Evolutionary conservation across 2,888 invertebrate species (phyloP).

Genomic region (Folsomia manolachei): DNA sequence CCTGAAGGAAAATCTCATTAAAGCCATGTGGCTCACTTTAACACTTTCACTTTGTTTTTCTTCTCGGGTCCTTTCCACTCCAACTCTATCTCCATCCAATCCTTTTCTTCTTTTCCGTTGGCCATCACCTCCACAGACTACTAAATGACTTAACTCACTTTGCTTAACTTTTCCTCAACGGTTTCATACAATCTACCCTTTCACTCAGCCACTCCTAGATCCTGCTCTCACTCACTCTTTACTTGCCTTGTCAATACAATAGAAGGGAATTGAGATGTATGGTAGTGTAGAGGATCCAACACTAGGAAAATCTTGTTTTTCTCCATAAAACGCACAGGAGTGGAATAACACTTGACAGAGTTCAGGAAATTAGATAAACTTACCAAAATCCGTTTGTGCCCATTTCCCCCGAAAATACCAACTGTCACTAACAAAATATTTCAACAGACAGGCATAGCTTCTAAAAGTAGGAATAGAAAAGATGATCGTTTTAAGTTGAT

Average conservation of each 20-base stretch:
- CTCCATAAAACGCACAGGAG: conserved; percentile 18
- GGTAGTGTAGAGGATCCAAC: too few relatives aligned
- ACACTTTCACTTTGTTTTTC: conserved; percentile 17
- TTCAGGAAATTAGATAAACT: conserved; percentile 45
- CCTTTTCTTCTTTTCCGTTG: not conserved
- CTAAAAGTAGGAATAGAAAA: not conserved
- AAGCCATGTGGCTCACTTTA: conserved; percentile 40
- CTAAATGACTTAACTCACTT: conserved; percentile 1
- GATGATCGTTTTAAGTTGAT: not conserved
- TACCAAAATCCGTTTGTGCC: conserved; percentile 25
- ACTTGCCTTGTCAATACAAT: not conserved
- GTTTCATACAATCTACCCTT: not conserved
- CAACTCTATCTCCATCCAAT: not conserved
- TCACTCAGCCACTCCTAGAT: conserved; percentile 3
- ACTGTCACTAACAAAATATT: conserved; percentile 17
- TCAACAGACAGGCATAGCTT: not conserved
- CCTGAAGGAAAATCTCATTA: conserved; percentile 51
- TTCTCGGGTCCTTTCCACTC: not conserved
- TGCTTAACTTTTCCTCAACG: conserved; percentile 2
- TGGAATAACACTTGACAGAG: conserved; percentile 45
- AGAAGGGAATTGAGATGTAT: not conserved
- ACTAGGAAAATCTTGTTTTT: not conserved
- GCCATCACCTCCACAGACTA: not conserved
- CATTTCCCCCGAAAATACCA: not conserved
- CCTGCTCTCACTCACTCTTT: not conserved